Percentiles rank a stretch among this genome's conserved stretches.
Evolutionary conservation across 1,140 invertebrate genomes (phyloP).

Genomic region (Catajapyx aquilonaris): DNA sequence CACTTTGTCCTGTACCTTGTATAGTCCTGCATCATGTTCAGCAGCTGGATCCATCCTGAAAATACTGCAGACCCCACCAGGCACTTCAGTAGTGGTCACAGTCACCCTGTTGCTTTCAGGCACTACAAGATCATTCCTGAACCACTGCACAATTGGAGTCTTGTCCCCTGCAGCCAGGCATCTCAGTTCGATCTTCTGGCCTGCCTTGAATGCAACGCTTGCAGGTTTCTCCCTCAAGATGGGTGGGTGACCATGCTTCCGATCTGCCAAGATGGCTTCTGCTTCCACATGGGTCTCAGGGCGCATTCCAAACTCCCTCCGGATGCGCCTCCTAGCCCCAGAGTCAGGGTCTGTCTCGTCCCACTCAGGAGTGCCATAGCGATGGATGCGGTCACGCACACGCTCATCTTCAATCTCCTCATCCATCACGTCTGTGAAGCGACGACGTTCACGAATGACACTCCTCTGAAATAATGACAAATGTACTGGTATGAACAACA

Average conservation of each 20-base stretch:
- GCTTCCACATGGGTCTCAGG: conserved; percentile 63
- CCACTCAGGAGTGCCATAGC: conserved; percentile 43
- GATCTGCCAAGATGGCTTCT: conserved; percentile 56
- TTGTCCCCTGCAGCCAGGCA: conserved; percentile 80
- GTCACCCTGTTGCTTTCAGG: conserved; percentile 55
- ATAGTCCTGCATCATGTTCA: conserved; percentile 69
- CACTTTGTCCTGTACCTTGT: conserved; percentile 71
- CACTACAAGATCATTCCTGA: conserved; percentile 72
- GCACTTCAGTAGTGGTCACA: conserved; percentile 49
- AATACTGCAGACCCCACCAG: conserved; percentile 46
- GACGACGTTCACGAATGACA: conserved; percentile 64
- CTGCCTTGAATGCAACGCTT: conserved; percentile 51
- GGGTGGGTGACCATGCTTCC: conserved; percentile 51
- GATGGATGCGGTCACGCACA: conserved; percentile 51
- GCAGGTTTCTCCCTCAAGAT: conserved; percentile 68
- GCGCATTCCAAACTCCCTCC: conserved; percentile 43
- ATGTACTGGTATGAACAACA: no score
- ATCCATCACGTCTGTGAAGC: conserved; percentile 88
- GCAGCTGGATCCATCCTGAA: conserved; percentile 49
- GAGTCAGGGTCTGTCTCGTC: background rate
- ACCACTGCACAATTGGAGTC: conserved; percentile 84
- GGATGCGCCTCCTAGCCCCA: background rate
- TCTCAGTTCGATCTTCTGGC: conserved; percentile 48
- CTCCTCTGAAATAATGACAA: conserved; percentile 36
- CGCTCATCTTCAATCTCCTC: conserved; percentile 85